Conservation (phyloP, 2,888 invertebrate genomes). For the Chydorus sphaericus region DNA sequence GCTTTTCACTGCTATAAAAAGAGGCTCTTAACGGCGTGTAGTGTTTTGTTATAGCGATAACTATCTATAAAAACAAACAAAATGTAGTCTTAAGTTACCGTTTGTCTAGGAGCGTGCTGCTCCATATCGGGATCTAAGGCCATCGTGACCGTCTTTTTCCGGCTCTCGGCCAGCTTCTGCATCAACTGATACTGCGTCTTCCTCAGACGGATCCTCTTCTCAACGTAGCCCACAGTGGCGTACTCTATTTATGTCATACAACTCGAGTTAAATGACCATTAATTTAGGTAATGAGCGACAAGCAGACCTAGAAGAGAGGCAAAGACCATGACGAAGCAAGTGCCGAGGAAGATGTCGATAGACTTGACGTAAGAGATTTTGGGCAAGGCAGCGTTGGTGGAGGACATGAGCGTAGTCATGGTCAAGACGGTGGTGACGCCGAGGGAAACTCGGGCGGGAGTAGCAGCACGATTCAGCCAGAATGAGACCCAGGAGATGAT, state of each 20-base stretch:
- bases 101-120: constrained; percentile 8
- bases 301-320: constrained; percentile 82
- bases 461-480: constrained; percentile 90
- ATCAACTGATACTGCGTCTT: constrained; percentile 80
- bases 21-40: too few relatives aligned
- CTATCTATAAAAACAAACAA: neutral
- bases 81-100: neutral
- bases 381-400: constrained; percentile 88
- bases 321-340: constrained; percentile 98
- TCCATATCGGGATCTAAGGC: constrained; percentile 2
- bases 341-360: constrained; percentile 92
- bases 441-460: constrained; percentile 81
- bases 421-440: constrained; percentile 93
- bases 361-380: constrained; percentile 97
- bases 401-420: constrained; percentile 95
- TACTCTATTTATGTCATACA: constrained; percentile 55
- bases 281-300: neutral
- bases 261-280: neutral
- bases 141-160: constrained; percentile 25
- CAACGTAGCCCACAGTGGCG: constrained; percentile 95
- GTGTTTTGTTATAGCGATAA: too few relatives aligned
- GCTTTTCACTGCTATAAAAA: too few relatives aligned
- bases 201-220: constrained; percentile 90
- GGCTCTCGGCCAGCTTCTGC: constrained; percentile 83
- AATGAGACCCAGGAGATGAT: constrained; percentile 96